Percentiles rank a stretch among this genome's conserved stretches.
Evolutionary conservation across 2,888 invertebrate species (phyloP).

Genomic region (Deilephila elpenor): DNA sequence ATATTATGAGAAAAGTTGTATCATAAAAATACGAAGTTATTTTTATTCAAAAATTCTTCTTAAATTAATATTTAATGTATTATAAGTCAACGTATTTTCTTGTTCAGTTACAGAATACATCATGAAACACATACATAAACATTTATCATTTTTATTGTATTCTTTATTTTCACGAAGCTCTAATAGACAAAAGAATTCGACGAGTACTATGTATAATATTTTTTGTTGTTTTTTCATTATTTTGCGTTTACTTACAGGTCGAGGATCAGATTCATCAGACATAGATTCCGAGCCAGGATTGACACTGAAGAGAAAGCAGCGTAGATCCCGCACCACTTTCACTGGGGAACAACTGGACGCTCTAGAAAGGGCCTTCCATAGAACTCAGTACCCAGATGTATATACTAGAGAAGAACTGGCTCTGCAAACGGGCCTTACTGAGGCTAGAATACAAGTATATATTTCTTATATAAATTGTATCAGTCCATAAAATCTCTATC

Average conservation of each 20-base stretch:
- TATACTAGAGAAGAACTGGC: slow-evolving; percentile 97
- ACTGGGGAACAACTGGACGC: slow-evolving; percentile 96
- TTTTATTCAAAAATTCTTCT: no score
- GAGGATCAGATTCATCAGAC: slow-evolving; percentile 86
- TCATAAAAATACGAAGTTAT: no score
- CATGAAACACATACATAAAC: no score
- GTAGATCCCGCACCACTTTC: slow-evolving; percentile 96
- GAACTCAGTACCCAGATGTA: slow-evolving; percentile 98
- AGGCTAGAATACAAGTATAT: slow-evolving; percentile 95
- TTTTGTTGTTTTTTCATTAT: no score
- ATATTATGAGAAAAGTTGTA: no score
- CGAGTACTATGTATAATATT: no score
- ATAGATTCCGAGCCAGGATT: slow-evolving; percentile 96
- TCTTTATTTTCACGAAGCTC: no score
- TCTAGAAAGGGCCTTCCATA: slow-evolving; percentile 94
- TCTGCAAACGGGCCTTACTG: slow-evolving; percentile 94
- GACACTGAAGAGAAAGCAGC: slow-evolving; percentile 94
- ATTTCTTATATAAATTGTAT: slow-evolving; percentile 13
- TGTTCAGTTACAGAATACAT: no score
- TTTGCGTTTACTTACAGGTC: slow-evolving; percentile 54
- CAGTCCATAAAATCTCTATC: not conserved
- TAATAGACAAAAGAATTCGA: no score
- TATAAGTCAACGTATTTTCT: no score
- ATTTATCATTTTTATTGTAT: no score
- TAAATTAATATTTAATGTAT: no score